Evolutionary conservation across 2,888 invertebrate genomes (phyloP), one percentile per base, ranked within the genome.

Genomic region (Parnassius orleans): DNA sequence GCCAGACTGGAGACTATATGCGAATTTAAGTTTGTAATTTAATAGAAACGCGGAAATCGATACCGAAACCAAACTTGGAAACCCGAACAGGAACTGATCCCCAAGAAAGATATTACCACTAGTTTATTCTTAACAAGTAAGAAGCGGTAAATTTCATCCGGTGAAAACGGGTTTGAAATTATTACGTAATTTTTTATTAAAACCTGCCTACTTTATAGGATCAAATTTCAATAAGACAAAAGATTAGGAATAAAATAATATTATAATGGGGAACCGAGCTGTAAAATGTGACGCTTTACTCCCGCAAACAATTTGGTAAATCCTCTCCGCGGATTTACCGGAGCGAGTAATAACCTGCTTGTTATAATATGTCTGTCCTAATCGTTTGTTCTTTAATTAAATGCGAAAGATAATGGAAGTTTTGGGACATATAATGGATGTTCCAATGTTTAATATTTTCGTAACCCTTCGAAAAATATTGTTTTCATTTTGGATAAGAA

Each of bases 321-420:
- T 65, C 72, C 71, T 74, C 74, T 73, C 69, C 71, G 69, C 71
- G 73, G 77, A 73, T 76, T 74, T 75, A 75, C 66, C 69, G 69
- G 64, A 69, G 77, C 75, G 76, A 76, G 81, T 82, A 81, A 81
- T 80, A 72, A 72, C 72, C 41, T 57, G 52, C 46, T 44, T 33
- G 55, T 24, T 56, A 41, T 57, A 57, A 61, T 52, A 52, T 47
- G 52, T 47, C 47, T 57, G 52, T 41, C 41, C 47, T 47, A 47
- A 57, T 53, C 56, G 19, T 61, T 46, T 55, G 50, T 60, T 60
- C n/a, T 47, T 53, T 53, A 52, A 53, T 53, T 53, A 53, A 53
- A 53, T 42, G 9, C 42, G 42, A 41, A 15, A 53, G 41, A 43
- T 15, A 15, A 51, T 43, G 10, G 42, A 53, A 53, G 42, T 19